Evolutionary conservation across 2,888 invertebrate species (phyloP), one percentile per base, ranked within the genome.

Genomic region (Octodonta nipae): DNA sequence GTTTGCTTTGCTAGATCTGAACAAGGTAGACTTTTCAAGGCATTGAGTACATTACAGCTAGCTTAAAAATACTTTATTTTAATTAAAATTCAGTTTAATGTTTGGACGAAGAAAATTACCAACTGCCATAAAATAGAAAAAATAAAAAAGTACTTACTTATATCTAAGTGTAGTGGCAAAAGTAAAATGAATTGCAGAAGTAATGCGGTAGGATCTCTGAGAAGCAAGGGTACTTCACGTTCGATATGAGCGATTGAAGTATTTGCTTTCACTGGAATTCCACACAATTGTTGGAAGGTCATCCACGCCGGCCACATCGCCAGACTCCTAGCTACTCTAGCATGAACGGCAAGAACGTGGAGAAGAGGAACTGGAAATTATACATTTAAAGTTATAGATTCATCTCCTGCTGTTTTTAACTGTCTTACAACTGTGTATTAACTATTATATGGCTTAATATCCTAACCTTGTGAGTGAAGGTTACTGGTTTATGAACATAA

Each of bases 271-370:
- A 51, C 42, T 3, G 58, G 58, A 14, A 64, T 41, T 4, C 71
- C 70, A 22, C 69, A 65, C 14, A 73, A 42, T 41, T 71, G 68
- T 42, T 70, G 65, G 33, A 61, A 59, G 8, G 58, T 57, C 47
- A 56, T 55, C 69, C 70, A 71, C 3, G 66, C 66, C 20, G 66
- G 65, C 64, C 70, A 75, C 27, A 71, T 60, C 2, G 74, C 73
- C 68, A 76, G 70, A 32, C 67, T 66, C 7, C 66, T 60, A 35
- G 86, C 66, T 29, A 83, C 73, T 38, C 84, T 76, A 16, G 84
- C 79, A 63, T 91, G 88, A 44, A 84, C 78, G 27, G 86, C 84
- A 45, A 91, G 66, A 13, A 92, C 87, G 51, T 88, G 86, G 40
- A 92, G 65, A 40, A 93, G 67, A 7, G 91, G 89, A 46, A 88